Percentiles rank a stretch among this genome's conserved stretches.
phyloP scores from a whole-genome alignment of 2,797 vertebrate genomes.

The Hylomyscus alleni region DNA sequence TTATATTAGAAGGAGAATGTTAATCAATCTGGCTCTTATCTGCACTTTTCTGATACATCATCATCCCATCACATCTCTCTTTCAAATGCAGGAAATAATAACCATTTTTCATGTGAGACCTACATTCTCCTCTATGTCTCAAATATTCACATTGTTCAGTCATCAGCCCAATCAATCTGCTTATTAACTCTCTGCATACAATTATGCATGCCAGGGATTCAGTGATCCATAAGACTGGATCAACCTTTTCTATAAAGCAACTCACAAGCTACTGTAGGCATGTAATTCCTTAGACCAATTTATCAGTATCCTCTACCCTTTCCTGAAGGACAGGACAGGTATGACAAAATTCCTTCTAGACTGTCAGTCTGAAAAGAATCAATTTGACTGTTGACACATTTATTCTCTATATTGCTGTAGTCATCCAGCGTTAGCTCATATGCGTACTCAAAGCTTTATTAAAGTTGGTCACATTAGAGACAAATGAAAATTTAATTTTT shows the following conservation, averaged over 20 bases:
- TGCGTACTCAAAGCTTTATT: neutral
- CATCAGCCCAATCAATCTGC: neutral
- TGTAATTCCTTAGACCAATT: neutral
- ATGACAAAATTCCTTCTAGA: neutral
- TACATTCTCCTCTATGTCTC: slow-evolving; percentile 51
- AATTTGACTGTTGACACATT: neutral
- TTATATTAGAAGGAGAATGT: slow-evolving; percentile 12
- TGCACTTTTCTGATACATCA: slow-evolving; percentile 50
- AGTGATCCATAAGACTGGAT: neutral
- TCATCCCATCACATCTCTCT: slow-evolving; percentile 33
- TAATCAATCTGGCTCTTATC: neutral
- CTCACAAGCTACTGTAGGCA: neutral
- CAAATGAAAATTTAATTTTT: slow-evolving; percentile 9
- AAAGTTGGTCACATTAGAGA: neutral
- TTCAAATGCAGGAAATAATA: slow-evolving; percentile 61
- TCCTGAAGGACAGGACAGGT: neutral
- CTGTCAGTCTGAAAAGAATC: neutral
- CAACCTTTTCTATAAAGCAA: neutral
- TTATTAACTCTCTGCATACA: neutral
- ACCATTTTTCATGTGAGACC: slow-evolving; percentile 52
- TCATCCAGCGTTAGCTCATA: neutral
- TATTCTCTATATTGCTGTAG: neutral
- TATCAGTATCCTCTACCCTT: neutral
- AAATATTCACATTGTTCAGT: neutral
- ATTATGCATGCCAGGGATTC: neutral